Base-by-base conservation (phyloP, 1,140 invertebrate genomes). In the Cylas formicarius region DNA sequence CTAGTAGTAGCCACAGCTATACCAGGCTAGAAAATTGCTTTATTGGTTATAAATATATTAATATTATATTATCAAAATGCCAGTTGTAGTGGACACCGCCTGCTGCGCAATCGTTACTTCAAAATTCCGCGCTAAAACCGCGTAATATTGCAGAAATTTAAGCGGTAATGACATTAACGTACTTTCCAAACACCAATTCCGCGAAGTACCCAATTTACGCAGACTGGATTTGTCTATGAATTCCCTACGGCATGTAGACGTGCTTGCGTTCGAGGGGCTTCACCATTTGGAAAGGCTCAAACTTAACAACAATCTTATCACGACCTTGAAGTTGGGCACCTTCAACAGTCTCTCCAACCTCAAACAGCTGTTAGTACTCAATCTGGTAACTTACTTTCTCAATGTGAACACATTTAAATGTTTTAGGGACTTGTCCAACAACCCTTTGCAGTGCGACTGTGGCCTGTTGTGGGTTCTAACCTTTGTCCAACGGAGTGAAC, bases 381-480 rank as follows among this genome's bases (percentile, higher is more conserved):
- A n/a, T n/a, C n/a, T n/a, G n/a, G n/a, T n/a, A n/a, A 37, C n/a
- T 14, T 27, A 26, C 18, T 22, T 42, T 42, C 28, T 32, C 14
- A 34, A 8, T 7, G n/a, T 13, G 24, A 44, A 26, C 7, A 4
- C 4, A 11, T 19, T 40, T 43, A n/a, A n/a, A 22, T 44, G 34
- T 37, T 75, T 17, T 65, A 87, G 84, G 28, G 82, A 88, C 56
- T 68, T 88, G 50, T 81, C 81, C 18, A 75, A 72, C 32, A 88
- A 89, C 68, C 84, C 81, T 2, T 70, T 90, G 57, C 76, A 78
- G 36, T 92, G 89, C 63, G 82, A 91, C 58, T 91, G 88, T 60
- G 76, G 84, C 24, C 60, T 90, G 1, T 71, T 82, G 24, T 90
- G 86, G 87, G 69, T 90, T 1, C 74, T 82, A 4, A 78, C 81